Evolutionary conservation across 2,797 vertebrate species (phyloP), one percentile per base, ranked within the genome.

Genomic region (Triplophysa bombifrons): DNA sequence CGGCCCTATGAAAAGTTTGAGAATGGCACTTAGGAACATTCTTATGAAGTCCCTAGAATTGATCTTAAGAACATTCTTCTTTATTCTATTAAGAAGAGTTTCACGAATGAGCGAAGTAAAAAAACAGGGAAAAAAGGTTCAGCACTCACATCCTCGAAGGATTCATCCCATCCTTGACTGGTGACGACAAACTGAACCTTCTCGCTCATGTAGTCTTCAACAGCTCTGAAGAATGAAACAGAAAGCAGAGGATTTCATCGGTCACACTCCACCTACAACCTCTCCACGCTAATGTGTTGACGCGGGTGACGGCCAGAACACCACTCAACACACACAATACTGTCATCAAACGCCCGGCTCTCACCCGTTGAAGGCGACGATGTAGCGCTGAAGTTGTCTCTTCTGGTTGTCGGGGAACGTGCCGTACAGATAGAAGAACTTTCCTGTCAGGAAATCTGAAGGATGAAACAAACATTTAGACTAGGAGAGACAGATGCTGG

Each of bases 161-260:
- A 94, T 82, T 95, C 93, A 1, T 97, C 95, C 96, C 96, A 98
- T 0, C 96, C 95, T 83, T 97, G 94, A 12, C 94, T 94, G 0
- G 96, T 97, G 90, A 98, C 88, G 75, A 98, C 96, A 73, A 95
- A 97, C 87, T 96, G 95, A 65, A 98, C 96, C 76, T 92, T 93
- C 60, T 97, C 95, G 0, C 92, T 94, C 96, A 98, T 97, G 81
- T 96, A 97, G 67, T 96, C 95, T 86, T 97, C 96, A 0, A 97
- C 89, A 61, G 87, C 88, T 16, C 96, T 97, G 75, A 56, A 3
- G 46, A 16, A 58, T 22, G 9, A 0, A 30, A 73, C 48, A 72
- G 30, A 71, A 3, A 9, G 50, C 20, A 55, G 38, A 55, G 38
- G n/a, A 48, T 41, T 69, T 51, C n/a, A 72, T 67, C 50, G 2